Conservation (phyloP, 2,113 vertebrate species). For the Gambusia affinis region DNA sequence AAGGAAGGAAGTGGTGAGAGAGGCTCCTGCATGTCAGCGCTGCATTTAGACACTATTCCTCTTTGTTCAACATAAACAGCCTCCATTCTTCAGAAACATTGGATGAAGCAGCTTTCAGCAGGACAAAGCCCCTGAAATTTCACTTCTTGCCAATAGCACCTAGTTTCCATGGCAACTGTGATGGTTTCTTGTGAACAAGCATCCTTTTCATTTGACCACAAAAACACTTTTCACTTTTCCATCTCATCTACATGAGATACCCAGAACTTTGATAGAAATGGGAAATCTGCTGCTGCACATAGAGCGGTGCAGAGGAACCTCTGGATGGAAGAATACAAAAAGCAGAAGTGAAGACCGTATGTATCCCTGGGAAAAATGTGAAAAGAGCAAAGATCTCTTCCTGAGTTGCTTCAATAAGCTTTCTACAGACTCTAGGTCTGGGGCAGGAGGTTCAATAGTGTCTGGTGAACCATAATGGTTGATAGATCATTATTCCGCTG, state of each 20-base stretch:
- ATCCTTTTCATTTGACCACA: not conserved
- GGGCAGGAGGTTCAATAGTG: no score
- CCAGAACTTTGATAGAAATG: no score
- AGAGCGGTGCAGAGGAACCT: no score
- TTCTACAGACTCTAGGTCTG: no score
- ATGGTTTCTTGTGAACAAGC: not conserved
- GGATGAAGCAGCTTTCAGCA: not conserved
- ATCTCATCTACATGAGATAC: no score
- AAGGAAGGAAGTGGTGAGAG: slow-evolving; percentile 35
- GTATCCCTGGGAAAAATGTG: no score
- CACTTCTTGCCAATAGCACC: not conserved
- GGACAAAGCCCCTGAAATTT: not conserved
- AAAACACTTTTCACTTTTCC: not conserved
- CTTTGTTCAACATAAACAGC: not conserved
- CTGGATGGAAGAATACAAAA: no score
- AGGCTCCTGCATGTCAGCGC: slow-evolving; percentile 64
- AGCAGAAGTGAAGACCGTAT: not conserved
- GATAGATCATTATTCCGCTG: no score
- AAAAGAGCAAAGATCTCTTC: no score
- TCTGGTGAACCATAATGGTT: no score
- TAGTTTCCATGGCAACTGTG: slow-evolving; percentile 49
- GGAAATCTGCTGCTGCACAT: no score
- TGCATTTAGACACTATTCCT: slow-evolving; percentile 22
- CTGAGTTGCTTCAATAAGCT: no score
- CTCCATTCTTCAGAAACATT: not conserved